Evolutionary conservation across 1,140 invertebrate genomes (phyloP).

Genomic region (Anastrepha ludens): DNA sequence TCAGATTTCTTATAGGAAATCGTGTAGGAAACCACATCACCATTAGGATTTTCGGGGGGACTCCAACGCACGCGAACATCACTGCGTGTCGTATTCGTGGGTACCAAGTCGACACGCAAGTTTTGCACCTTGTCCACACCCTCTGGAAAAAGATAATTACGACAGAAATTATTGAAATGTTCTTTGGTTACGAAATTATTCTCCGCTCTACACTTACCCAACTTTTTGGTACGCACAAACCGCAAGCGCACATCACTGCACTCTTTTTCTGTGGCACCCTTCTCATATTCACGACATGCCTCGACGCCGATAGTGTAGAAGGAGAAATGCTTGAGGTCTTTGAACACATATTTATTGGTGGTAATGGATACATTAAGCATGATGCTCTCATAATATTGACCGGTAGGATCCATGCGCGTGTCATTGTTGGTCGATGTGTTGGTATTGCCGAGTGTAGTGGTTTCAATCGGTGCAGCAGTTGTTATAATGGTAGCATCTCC

Average conservation of each 20-base stretch:
- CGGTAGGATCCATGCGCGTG: constrained; percentile 57
- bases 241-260: constrained; percentile 60
- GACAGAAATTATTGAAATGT: too few relatives aligned
- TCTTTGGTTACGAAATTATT: not conserved
- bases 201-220: constrained; percentile 60
- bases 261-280: constrained; percentile 57
- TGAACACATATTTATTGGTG: constrained; percentile 76
- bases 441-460: constrained; percentile 32
- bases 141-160: constrained; percentile 55
- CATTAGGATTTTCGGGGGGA: constrained; percentile 88
- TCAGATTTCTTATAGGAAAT: constrained; percentile 82
- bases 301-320: constrained; percentile 82
- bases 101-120: constrained; percentile 55
- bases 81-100: constrained; percentile 66
- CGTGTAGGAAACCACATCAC: constrained; percentile 87
- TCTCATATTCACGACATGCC: constrained; percentile 80
- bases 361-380: constrained; percentile 58
- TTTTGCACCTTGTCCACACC: constrained; percentile 60
- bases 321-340: constrained; percentile 82
- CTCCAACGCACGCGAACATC: constrained; percentile 83
- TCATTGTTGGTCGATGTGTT: constrained; percentile 48
- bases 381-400: constrained; percentile 60
- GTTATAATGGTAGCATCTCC: constrained; percentile 31
- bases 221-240: constrained; percentile 62
- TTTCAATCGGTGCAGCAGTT: not conserved